Conservation (phyloP, 2,113 vertebrate genomes). For the Ginglymostoma cirratum region DNA sequence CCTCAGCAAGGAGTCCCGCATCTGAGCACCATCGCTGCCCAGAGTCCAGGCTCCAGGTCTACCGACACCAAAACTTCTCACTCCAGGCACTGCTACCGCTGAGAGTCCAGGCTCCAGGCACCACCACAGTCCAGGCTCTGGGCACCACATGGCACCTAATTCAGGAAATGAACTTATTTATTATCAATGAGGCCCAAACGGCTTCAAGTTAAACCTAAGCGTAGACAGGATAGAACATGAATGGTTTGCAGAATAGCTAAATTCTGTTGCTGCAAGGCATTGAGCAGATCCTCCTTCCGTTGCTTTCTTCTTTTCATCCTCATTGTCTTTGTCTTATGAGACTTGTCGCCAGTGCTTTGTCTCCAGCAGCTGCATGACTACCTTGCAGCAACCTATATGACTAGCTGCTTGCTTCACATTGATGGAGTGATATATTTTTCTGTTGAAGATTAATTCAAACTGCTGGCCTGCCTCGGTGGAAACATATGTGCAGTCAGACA, state of each 20-base stretch:
- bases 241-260: neutral
- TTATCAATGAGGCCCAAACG: no score
- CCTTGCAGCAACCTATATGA: neutral
- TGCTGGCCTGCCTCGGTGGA: neutral
- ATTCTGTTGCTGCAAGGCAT: neutral
- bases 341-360: neutral
- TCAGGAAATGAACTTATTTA: no score
- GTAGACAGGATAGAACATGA: neutral
- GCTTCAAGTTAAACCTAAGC: neutral
- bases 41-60: no score
- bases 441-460: neutral
- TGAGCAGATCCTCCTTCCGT: neutral
- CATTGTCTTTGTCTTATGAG: neutral
- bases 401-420: neutral
- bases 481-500: neutral
- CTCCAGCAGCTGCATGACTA: neutral
- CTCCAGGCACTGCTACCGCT: no score
- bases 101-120: no score
- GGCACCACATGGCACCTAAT: no score
- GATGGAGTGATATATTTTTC: neutral
- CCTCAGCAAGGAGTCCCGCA: no score
- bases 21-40: no score
- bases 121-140: no score
- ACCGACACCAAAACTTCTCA: no score
- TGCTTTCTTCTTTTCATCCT: neutral